phyloP scores from a whole-genome alignment of 1,140 invertebrate genomes.

The Neoseiulus cucumeris region DNA sequence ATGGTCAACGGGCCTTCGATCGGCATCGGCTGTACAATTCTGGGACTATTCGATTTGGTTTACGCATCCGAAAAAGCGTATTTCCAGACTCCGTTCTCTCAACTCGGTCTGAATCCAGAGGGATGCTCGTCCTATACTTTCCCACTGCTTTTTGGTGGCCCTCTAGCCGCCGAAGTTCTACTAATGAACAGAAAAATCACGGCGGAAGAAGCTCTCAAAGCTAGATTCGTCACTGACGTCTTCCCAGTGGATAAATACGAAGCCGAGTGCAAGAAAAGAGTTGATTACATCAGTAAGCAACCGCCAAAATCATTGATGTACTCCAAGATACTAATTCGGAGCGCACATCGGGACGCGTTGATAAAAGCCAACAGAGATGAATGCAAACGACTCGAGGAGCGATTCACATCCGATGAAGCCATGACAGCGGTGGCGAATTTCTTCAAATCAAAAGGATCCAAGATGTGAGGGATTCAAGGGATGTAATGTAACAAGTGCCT shows the following conservation, averaged over 20 bases:
- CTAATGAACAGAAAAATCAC: conserved; percentile 55
- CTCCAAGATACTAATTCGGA: conserved; percentile 35
- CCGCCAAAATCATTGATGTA: conserved; percentile 30
- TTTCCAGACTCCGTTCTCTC: conserved; percentile 64
- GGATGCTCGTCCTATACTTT: conserved; percentile 62
- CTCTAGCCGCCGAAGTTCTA: conserved; percentile 53
- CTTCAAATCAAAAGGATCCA: conserved; percentile 24
- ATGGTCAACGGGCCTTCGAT: conserved; percentile 84
- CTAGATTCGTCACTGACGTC: conserved; percentile 47
- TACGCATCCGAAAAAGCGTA: conserved; percentile 65
- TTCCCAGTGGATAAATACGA: conserved; percentile 37
- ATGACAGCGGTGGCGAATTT: conserved; percentile 34
- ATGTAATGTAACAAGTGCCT: too few species aligned
- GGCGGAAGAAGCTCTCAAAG: conserved; percentile 42
- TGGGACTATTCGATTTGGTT: conserved; percentile 67
- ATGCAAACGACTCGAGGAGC: conserved; percentile 33
- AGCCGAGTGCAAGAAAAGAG: conserved; percentile 33
- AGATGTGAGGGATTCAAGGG: conserved; percentile 5
- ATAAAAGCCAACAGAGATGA: conserved; percentile 35
- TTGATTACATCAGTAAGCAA: background rate
- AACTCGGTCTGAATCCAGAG: conserved; percentile 57
- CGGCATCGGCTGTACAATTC: conserved; percentile 60
- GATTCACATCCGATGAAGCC: conserved; percentile 41
- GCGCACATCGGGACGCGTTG: conserved; percentile 28
- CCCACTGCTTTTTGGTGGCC: conserved; percentile 50